Base-by-base conservation (phyloP, 2,888 invertebrate species). In the Temnothorax unifasciatus region DNA sequence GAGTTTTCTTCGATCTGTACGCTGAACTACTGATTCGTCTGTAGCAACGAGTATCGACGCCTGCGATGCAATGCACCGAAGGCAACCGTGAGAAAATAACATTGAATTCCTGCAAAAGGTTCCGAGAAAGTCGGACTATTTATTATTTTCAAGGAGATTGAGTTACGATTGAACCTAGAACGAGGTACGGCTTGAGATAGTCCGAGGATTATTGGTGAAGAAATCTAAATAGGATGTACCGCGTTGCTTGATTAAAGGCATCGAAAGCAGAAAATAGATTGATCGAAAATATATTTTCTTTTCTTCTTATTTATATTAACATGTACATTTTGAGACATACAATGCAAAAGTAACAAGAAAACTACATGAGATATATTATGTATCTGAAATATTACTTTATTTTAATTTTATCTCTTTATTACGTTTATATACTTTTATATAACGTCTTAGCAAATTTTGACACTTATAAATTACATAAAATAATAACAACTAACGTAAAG, bases 71-170 rank as follows among this genome's bases (percentile, higher is more conserved):
- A 21, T 64, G 34, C 38, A 76, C 21, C 47, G 34, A 50, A 50
- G 47, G 34, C 47, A 47, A 50, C 75, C 21, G 15, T 50, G 34
- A 64, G 64, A 76, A 76, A 64, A 75, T 75, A 75, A 76, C 64
- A 41, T 76, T 34, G 64, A 38, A 76, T 64, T 76, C 1, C 15
- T 64, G 38, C 34, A 50, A 75, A 64, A 64, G 50, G 29, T 38
- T 64, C 18, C 75, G 18, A 50, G 75, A 34, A 64, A 76, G 47
- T 64, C 64, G 64, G 50, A 64, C 75, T 76, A 76, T 76, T 76
- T 76, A 64, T 76, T 76, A 76, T 64, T 76, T 76, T 64, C 64
- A 50, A 64, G 64, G 21, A 50, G 18, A 76, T 76, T 76, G 64
- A 76, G 34, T 76, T 76, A 64, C 75, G 75, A 75, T 64, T 21